A percentile compares a stretch with the other conserved stretches of the same genome.
Evolutionary conservation across 2,797 vertebrate species (phyloP).

Genomic region (Lates japonicus): DNA sequence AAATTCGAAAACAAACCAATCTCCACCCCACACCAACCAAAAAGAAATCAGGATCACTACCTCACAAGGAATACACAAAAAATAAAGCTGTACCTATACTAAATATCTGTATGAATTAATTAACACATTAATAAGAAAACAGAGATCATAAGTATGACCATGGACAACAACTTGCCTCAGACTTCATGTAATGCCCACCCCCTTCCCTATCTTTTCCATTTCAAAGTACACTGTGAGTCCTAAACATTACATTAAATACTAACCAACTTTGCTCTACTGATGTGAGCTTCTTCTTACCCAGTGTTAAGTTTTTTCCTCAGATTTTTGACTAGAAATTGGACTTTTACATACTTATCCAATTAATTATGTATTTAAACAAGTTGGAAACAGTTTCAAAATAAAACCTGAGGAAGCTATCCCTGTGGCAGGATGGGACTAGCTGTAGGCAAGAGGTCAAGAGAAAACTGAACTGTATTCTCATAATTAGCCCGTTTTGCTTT

Average conservation of each 20-base stretch:
- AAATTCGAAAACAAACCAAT: neutral
- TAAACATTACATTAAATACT: neutral
- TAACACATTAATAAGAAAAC: neutral
- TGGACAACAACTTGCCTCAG: neutral
- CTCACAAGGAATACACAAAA: neutral
- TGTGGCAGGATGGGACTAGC: neutral
- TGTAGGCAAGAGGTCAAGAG: neutral
- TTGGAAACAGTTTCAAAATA: neutral
- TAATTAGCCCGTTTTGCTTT: neutral
- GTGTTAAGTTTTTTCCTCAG: neutral
- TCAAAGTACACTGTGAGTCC: neutral
- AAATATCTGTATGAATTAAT: neutral
- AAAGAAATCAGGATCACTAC: neutral
- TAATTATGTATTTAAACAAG: neutral
- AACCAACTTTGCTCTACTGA: neutral
- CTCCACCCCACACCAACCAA: too few species aligned
- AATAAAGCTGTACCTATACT: neutral
- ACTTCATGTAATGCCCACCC: neutral
- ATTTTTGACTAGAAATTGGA: neutral
- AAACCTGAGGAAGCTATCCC: neutral
- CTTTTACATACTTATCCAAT: neutral
- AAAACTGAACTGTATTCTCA: neutral
- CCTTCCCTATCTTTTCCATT: too few species aligned
- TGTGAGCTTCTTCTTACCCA: neutral
- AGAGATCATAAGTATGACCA: neutral